Conservation (phyloP, 1,140 invertebrate species). For the Olivierus martensii region DNA sequence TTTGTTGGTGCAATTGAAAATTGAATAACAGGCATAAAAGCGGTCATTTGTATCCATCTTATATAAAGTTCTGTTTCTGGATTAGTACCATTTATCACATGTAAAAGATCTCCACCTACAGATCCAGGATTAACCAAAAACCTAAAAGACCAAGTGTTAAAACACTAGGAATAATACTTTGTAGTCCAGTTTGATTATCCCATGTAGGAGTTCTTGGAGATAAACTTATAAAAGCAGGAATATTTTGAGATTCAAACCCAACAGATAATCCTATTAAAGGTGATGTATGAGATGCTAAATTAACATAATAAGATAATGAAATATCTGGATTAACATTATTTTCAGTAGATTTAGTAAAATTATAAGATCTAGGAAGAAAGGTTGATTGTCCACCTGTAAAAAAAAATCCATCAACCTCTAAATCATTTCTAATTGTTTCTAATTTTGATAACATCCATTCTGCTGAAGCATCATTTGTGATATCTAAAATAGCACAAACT, state of each 20-base stretch:
- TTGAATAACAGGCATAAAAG: slow-evolving; percentile 79
- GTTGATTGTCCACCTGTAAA: slow-evolving; percentile 31
- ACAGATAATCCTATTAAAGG: slow-evolving; percentile 9
- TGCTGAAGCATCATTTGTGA: slow-evolving; percentile 61
- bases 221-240: slow-evolving; percentile 55
- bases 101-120: slow-evolving; percentile 63
- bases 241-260: slow-evolving; percentile 14
- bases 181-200: slow-evolving; percentile 43
- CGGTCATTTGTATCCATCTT: slow-evolving; percentile 78
- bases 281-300: slow-evolving; percentile 4
- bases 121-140: slow-evolving; percentile 82
- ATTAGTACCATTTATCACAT: slow-evolving; percentile 6
- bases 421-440: slow-evolving; percentile 40
- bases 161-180: slow-evolving; percentile 66
- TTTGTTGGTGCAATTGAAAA: slow-evolving; percentile 77
- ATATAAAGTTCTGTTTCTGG: slow-evolving; percentile 79
- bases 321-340: slow-evolving; percentile 56
- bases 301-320: slow-evolving; percentile 48
- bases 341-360: slow-evolving; percentile 5
- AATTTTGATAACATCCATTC: slow-evolving; percentile 61
- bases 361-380: slow-evolving; percentile 14
- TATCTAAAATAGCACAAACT: slow-evolving; percentile 52
- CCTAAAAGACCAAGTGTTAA: slow-evolving; percentile 73
- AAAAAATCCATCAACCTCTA: slow-evolving; percentile 76
- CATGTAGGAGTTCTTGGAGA: slow-evolving; percentile 76